Conservation (phyloP, 2,888 invertebrate species). For the Platypus cylindrus region DNA sequence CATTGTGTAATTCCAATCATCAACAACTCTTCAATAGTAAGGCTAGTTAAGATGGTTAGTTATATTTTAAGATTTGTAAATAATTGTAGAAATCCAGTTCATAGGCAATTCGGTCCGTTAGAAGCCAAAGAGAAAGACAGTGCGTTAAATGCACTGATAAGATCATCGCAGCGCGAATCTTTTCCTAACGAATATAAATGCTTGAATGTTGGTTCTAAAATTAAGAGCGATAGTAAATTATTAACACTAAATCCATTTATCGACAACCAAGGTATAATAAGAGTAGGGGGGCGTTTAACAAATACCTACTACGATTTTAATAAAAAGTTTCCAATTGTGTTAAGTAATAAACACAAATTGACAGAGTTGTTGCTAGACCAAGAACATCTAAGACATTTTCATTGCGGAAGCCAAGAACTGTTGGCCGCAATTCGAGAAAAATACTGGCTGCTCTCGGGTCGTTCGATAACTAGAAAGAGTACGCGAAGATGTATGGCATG, state of each 20-base stretch:
- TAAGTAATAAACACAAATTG: constrained; percentile 8
- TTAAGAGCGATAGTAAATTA: constrained; percentile 1
- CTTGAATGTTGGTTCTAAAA: neutral
- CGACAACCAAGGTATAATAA: constrained; percentile 3
- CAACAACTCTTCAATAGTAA: too few species aligned
- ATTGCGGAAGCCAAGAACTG: constrained; percentile 11
- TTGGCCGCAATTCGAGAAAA: constrained; percentile 6
- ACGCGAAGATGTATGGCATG: constrained; percentile 8
- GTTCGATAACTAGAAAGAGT: constrained; percentile 3
- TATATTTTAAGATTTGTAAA: neutral
- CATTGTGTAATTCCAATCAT: too few species aligned
- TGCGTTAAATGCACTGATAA: constrained; percentile 1
- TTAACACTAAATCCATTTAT: constrained; percentile 7
- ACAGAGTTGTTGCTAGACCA: constrained; percentile 8
- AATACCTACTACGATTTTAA: constrained; percentile 4
- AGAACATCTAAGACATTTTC: constrained; percentile 9
- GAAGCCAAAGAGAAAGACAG: constrained; percentile 4
- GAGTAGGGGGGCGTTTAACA: constrained; percentile 10
- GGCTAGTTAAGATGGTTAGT: too few species aligned
- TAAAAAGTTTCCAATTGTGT: constrained; percentile 7
- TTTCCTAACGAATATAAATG: constrained; percentile 4
- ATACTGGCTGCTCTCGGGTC: constrained; percentile 10
- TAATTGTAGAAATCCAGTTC: neutral
- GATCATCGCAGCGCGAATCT: constrained; percentile 3
- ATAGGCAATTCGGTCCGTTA: constrained; percentile 3